A percentile compares a stretch with the other conserved stretches of the same genome.
phyloP scores from a whole-genome alignment of 2,888 invertebrate genomes.

The Netelia fuscicornis region DNA sequence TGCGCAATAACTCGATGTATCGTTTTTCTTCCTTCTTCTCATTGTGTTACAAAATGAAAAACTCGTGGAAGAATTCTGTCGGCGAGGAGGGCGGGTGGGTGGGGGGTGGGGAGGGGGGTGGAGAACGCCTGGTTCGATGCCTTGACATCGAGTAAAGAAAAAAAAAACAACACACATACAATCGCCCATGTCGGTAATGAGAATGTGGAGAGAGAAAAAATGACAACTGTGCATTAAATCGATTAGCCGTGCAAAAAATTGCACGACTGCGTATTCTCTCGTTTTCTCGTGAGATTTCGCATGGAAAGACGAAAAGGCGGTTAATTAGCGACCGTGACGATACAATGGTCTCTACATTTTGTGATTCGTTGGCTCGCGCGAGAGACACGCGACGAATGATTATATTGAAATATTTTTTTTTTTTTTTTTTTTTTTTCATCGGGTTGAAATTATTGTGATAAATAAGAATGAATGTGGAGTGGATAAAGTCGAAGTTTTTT shows the following conservation, averaged over 20 bases:
- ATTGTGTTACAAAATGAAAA: conserved; percentile 44
- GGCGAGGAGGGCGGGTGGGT: too few relatives aligned
- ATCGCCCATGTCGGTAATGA: conserved; percentile 16
- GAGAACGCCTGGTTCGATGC: conserved; percentile 49
- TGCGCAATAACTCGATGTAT: conserved; percentile 64
- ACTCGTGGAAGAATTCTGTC: conserved; percentile 37
- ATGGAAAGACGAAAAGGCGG: conserved; percentile 10
- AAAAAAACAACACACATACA: conserved; percentile 7
- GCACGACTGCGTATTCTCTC: neutral
- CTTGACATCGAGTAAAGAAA: conserved; percentile 59
- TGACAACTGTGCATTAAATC: conserved; percentile 61
- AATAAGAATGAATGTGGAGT: too few relatives aligned
- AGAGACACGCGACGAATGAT: conserved; percentile 10
- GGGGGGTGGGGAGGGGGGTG: too few relatives aligned
- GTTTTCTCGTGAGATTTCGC: conserved; percentile 8
- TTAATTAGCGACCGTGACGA: conserved; percentile 17
- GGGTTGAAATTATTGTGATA: too few relatives aligned
- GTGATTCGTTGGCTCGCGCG: conserved; percentile 10
- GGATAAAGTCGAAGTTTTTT: too few relatives aligned
- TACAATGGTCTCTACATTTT: neutral
- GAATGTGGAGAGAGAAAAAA: conserved; percentile 30
- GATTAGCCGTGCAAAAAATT: conserved; percentile 63
- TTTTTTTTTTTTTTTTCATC: neutral
- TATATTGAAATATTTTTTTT: conserved; percentile 1
- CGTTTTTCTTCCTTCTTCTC: conserved; percentile 35